A percentile compares a stretch with the other conserved stretches of the same genome.
Conservation (phyloP, 2,797 vertebrate species). For the Tragelaphus oryx region DNA sequence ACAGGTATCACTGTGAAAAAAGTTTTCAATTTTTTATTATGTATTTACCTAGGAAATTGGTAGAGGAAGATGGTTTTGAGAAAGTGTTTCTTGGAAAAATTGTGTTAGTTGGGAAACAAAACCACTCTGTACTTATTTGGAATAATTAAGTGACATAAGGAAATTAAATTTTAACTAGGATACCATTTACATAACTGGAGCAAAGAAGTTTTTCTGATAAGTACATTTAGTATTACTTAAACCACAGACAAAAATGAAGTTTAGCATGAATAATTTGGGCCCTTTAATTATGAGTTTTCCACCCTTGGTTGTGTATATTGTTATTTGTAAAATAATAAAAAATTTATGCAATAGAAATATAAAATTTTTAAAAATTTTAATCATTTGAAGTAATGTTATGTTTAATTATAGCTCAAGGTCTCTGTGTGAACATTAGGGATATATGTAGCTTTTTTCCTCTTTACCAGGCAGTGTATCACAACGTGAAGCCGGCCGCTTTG, state of each 20-base stretch:
- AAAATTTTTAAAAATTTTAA: conserved; percentile 19
- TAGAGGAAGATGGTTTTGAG: conserved; percentile 2
- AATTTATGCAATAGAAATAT: not conserved
- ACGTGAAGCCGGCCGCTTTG: conserved; percentile 88
- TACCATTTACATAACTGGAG: not conserved
- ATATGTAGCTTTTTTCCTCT: not conserved
- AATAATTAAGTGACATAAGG: conserved; percentile 29
- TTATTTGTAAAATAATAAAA: conserved; percentile 17
- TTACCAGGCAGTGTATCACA: conserved; percentile 92
- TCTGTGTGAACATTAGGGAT: not conserved
- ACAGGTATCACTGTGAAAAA: not conserved
- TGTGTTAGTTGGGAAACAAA: not conserved
- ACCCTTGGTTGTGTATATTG: not conserved
- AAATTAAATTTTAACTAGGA: conserved; percentile 10
- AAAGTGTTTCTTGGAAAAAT: conserved; percentile 13
- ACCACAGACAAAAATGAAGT: not conserved
- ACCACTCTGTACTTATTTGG: not conserved
- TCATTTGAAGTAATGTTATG: not conserved
- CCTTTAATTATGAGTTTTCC: conserved; percentile 15
- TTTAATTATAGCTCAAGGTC: not conserved
- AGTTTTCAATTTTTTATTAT: not conserved
- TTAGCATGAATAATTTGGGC: not conserved
- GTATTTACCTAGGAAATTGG: not conserved
- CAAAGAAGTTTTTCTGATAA: not conserved
- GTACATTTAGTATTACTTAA: conserved; percentile 3